Base-by-base conservation (phyloP, 2,797 vertebrate species). In the Ataeniobius toweri region DNA sequence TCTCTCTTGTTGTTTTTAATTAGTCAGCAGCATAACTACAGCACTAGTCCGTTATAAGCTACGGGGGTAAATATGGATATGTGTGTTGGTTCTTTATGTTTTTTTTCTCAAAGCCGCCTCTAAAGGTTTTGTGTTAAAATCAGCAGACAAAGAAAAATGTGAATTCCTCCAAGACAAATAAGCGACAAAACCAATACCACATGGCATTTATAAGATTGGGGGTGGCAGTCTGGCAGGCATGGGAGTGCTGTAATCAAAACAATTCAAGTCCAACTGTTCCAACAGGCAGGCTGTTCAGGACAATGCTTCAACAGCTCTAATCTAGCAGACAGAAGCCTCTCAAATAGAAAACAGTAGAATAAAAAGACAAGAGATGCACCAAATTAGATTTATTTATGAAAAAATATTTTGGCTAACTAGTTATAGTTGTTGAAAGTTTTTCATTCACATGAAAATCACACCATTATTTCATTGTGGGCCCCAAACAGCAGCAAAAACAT, bases 231-330 rank as follows among this genome's bases (percentile, higher is more conserved):
- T 83, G 82, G 84, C 73, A 80, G 79, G 46, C 70, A 83, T 63
- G 59, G 56, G 53, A 56, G 79, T 65, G 56, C 69, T 80, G 77
- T 61, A 85, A 91, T 85, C 79, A 80, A 88, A 88, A 86, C 82
- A 88, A 80, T 72, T 69, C 75, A 71, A 75, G 53, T 77, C 67
- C 85, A 87, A 89, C 73, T 75, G 75, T 81, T 88, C 59, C 56
- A 81, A 58, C 77, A 72, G 70, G 36, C 31, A 14, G 69, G 77
- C 56, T 67, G 48, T 70, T 73, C 67, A 61, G 71, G 76, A 88
- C 48, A 59, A 48, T 48, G 65, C 67, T 77, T 44, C 68, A 74
- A 88, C 72, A 81, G 75, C 76, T 80, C 58, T 75, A 0, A 14
- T 76, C 51, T 68, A 41, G 71, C 58, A 48, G 36, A 75, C 78